phyloP scores from a whole-genome alignment of 2,888 invertebrate species.

The Philopedon plagiatum region DNA sequence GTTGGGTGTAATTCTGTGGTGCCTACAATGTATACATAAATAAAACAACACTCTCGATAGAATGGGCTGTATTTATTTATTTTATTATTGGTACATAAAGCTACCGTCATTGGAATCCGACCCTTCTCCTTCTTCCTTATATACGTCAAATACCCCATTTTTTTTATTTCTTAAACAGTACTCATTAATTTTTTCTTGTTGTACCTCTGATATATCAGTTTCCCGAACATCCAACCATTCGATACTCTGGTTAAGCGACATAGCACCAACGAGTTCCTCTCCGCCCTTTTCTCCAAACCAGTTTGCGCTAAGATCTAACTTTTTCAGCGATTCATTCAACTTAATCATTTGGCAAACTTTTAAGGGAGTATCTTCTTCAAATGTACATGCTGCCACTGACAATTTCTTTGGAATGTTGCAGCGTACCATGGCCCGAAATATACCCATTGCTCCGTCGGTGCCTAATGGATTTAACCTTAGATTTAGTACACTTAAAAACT shows the following conservation, averaged over 20 bases:
- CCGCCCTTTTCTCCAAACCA: conserved; percentile 74
- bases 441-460: conserved; percentile 73
- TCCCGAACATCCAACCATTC: conserved; percentile 63
- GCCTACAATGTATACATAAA: too few species aligned
- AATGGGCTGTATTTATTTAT: too few species aligned
- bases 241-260: conserved; percentile 59
- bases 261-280: conserved; percentile 58
- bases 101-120: neutral
- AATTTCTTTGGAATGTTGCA: conserved; percentile 72
- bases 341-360: conserved; percentile 72
- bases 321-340: conserved; percentile 71
- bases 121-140: neutral
- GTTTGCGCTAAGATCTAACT: conserved; percentile 74
- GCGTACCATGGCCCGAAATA: conserved; percentile 74
- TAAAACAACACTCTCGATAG: too few species aligned
- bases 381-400: conserved; percentile 72
- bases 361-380: conserved; percentile 71
- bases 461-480: conserved; percentile 76
- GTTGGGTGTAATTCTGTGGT: too few species aligned
- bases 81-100: conserved; percentile 4
- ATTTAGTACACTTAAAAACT: conserved; percentile 65
- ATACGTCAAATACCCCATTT: neutral
- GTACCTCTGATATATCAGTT: conserved; percentile 70
- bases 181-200: conserved; percentile 68
- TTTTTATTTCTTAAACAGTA: conserved; percentile 69